Percentiles rank a stretch among this genome's conserved stretches.
Evolutionary conservation across 2,797 vertebrate genomes (phyloP).

Genomic region (Sebastes iracundus): DNA sequence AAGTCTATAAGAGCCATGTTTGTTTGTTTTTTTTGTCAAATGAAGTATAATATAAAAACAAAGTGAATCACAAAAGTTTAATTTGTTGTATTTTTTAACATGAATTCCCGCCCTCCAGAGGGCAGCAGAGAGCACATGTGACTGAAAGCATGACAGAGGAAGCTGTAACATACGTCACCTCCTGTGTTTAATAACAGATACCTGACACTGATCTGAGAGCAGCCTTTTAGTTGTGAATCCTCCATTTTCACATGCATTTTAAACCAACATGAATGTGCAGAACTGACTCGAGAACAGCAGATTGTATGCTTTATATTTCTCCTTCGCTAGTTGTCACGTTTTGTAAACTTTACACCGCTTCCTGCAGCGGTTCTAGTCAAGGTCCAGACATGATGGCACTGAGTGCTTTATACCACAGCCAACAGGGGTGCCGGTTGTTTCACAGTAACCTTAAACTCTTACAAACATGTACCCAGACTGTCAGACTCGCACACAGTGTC

Average conservation of each 20-base stretch:
- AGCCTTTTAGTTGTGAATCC: fast-evolving
- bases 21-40: neutral
- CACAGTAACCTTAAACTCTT: conserved; percentile 1
- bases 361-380: conserved; percentile 22
- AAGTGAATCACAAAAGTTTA: neutral
- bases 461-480: neutral
- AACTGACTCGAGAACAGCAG: conserved; percentile 36
- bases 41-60: neutral
- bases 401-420: conserved; percentile 24
- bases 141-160: neutral
- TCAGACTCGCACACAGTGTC: conserved; percentile 13
- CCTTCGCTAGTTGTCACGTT: neutral
- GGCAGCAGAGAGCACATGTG: neutral
- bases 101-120: neutral
- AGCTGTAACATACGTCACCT: neutral
- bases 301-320: neutral
- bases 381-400: conserved; percentile 44
- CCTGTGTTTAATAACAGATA: neutral
- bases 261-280: fast-evolving
- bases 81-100: fast-evolving
- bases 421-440: conserved; percentile 30
- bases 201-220: conserved; percentile 9
- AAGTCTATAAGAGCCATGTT: neutral
- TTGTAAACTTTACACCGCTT: conserved; percentile 29
- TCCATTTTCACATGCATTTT: fast-evolving